Evolutionary conservation across 2,888 invertebrate species (phyloP).

Genomic region (Dryadula phaetusa): DNA sequence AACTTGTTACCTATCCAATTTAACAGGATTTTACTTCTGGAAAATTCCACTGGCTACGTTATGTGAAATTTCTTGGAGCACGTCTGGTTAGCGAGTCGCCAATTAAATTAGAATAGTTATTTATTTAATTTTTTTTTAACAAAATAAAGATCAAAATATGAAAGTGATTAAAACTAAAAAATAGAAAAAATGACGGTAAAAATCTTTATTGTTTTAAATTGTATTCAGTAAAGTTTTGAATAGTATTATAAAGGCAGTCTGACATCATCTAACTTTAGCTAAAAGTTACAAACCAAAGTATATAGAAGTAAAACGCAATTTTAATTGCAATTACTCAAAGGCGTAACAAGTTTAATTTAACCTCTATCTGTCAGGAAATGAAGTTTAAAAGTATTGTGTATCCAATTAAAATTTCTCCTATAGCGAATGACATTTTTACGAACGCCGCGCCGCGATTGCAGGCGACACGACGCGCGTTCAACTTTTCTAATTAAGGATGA

Average conservation of each 20-base stretch:
- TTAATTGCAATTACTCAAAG: constrained; percentile 25
- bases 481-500: constrained; percentile 69
- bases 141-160: no score
- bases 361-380: constrained; percentile 30
- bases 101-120: constrained; percentile 1
- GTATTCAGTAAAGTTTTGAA: no score
- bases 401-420: constrained; percentile 66
- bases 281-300: neutral
- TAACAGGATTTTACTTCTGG: constrained; percentile 59
- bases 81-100: constrained; percentile 6
- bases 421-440: constrained; percentile 59
- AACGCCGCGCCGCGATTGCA: constrained; percentile 46
- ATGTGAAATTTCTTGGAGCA: constrained; percentile 44
- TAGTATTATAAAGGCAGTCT: no score
- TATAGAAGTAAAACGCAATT: constrained; percentile 10
- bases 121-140: neutral
- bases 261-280: neutral
- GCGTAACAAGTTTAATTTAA: constrained; percentile 29
- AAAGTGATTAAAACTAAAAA: no score
- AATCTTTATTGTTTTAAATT: no score
- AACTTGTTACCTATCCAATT: constrained; percentile 74
- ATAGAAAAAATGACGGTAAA: no score
- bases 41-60: constrained; percentile 40
- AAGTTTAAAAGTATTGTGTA: constrained; percentile 55
- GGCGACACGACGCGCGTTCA: constrained; percentile 42